Conservation (phyloP, 2,888 invertebrate genomes). For the Conus canariensis region DNA sequence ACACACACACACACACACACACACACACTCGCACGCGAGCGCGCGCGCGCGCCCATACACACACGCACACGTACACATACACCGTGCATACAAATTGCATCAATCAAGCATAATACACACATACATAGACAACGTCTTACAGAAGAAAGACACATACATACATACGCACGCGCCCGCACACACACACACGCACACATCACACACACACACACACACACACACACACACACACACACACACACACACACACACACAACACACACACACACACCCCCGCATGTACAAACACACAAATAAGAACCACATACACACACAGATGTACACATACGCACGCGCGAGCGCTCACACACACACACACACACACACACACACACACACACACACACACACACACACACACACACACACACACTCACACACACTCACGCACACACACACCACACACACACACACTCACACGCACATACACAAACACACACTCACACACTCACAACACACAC, state of each 20-base stretch:
- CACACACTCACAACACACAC: too few relatives aligned
- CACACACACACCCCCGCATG: not conserved
- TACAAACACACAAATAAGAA: not conserved
- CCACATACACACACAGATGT: not conserved
- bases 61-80: not conserved
- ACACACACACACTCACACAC: too few relatives aligned
- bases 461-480: too few relatives aligned
- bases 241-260: conserved; percentile 8
- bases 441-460: too few relatives aligned
- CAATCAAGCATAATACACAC: too few relatives aligned
- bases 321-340: not conserved
- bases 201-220: not conserved
- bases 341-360: not conserved
- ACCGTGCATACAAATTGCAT: not conserved
- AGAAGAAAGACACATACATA: not conserved
- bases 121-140: too few relatives aligned
- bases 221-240: conserved; percentile 10
- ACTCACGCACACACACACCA: too few relatives aligned
- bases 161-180: not conserved
- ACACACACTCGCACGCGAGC: too few relatives aligned
- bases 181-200: conserved; percentile 1
- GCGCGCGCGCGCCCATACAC: too few relatives aligned
- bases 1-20: too few relatives aligned
- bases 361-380: not conserved
- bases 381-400: not conserved